phyloP scores from a whole-genome alignment of 2,888 invertebrate species.

The Tricholauxania praeusta region DNA sequence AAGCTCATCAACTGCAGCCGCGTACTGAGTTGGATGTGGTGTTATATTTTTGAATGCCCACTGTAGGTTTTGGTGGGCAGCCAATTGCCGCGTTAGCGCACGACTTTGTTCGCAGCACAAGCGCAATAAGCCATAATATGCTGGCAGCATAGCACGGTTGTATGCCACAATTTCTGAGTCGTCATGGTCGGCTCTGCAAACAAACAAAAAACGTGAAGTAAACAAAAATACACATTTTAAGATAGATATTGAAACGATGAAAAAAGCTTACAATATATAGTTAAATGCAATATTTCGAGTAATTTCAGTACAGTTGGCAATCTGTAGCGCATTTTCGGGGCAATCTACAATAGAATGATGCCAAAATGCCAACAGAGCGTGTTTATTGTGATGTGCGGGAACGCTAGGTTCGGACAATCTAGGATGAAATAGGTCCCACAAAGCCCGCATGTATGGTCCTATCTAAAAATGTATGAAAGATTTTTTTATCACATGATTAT shows the following conservation, averaged over 20 bases:
- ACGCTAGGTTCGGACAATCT: slow-evolving; percentile 94
- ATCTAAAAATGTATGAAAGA: slow-evolving; percentile 74
- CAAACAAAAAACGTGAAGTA: not conserved
- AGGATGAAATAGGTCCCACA: slow-evolving; percentile 96
- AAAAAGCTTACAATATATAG: slow-evolving; percentile 86
- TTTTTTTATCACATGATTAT: slow-evolving; percentile 16
- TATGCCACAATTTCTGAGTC: slow-evolving; percentile 95
- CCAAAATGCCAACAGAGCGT: slow-evolving; percentile 92
- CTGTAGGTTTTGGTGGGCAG: slow-evolving; percentile 93
- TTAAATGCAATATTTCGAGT: slow-evolving; percentile 96
- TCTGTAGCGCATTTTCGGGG: slow-evolving; percentile 90
- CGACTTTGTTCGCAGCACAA: slow-evolving; percentile 92
- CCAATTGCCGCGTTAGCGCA: slow-evolving; percentile 86
- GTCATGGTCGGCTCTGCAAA: slow-evolving; percentile 90
- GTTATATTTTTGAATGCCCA: slow-evolving; percentile 98
- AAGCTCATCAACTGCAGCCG: slow-evolving; percentile 91
- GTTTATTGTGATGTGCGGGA: slow-evolving; percentile 95
- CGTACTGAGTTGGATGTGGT: slow-evolving; percentile 94
- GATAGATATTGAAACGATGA: slow-evolving; percentile 6
- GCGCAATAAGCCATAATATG: slow-evolving; percentile 89
- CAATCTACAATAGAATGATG: slow-evolving; percentile 93
- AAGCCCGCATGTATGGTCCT: slow-evolving; percentile 89
- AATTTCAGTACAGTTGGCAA: slow-evolving; percentile 87
- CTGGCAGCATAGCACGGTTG: slow-evolving; percentile 93
- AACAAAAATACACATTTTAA: not conserved